phyloP scores from a whole-genome alignment of 2,797 vertebrate species.

The Loriculus beryllinus region DNA sequence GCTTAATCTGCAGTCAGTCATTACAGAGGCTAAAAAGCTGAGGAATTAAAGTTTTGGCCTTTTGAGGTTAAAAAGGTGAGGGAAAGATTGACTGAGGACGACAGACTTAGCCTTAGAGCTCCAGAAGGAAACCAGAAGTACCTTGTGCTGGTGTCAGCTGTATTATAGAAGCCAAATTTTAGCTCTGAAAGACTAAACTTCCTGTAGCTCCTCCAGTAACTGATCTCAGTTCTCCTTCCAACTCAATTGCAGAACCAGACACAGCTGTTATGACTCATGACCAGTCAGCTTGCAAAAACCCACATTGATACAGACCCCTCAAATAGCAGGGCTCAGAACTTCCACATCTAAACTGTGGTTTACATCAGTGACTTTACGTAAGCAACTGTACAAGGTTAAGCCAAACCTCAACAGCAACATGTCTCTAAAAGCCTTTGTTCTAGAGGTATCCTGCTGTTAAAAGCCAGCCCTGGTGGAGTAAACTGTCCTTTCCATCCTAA shows the following conservation, averaged over 20 bases:
- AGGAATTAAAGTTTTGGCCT: neutral
- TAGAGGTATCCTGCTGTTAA: neutral
- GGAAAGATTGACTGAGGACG: neutral
- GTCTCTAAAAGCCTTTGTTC: neutral
- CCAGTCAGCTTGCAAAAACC: neutral
- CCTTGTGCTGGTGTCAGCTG: fast-evolving
- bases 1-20: neutral
- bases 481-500: neutral
- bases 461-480: fast-evolving
- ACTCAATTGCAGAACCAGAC: fast-evolving
- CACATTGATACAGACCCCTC: neutral
- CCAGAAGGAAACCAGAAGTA: neutral
- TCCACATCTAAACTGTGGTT: neutral
- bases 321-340: neutral
- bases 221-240: neutral
- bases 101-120: fast-evolving
- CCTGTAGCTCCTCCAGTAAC: neutral
- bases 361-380: too few relatives aligned
- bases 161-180: fast-evolving
- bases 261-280: neutral
- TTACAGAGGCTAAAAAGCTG: neutral
- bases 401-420: fast-evolving
- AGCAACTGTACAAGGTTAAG: neutral
- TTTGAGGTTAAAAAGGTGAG: neutral
- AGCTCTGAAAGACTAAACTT: neutral